Percentiles rank a stretch among this genome's conserved stretches.
Evolutionary conservation across 2,888 invertebrate species (phyloP).

Genomic region (Biston stratarius): DNA sequence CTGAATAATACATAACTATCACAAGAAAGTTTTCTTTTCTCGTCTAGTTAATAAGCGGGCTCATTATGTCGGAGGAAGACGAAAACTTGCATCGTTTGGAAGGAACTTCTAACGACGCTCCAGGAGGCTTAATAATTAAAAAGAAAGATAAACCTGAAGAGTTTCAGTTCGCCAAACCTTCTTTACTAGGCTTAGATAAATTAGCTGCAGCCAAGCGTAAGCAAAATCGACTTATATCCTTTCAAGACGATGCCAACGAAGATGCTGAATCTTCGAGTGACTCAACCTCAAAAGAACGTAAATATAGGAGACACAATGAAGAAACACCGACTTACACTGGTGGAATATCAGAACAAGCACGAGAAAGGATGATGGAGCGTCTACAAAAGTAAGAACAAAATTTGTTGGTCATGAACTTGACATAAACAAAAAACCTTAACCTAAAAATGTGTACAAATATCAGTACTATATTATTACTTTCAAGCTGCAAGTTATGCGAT

Average conservation of each 20-base stretch:
- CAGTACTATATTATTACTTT: background rate
- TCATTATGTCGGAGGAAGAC: slow-evolving; percentile 76
- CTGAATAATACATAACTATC: slow-evolving; percentile 3
- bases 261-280: slow-evolving; percentile 59
- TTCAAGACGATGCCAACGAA: slow-evolving; percentile 79
- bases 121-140: slow-evolving; percentile 91
- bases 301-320: slow-evolving; percentile 92
- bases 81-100: slow-evolving; percentile 90
- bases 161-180: slow-evolving; percentile 92
- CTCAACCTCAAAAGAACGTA: slow-evolving; percentile 76
- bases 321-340: slow-evolving; percentile 98
- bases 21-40: slow-evolving; percentile 12
- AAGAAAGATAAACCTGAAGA: slow-evolving; percentile 85
- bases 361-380: slow-evolving; percentile 90
- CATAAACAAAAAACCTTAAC: background rate
- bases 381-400: slow-evolving; percentile 74
- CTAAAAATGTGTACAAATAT: background rate
- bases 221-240: slow-evolving; percentile 89
- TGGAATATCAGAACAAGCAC: slow-evolving; percentile 93
- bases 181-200: slow-evolving; percentile 93
- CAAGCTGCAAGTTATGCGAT: too few relatives aligned
- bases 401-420: background rate
- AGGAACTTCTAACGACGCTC: slow-evolving; percentile 88
- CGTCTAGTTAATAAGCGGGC: slow-evolving; percentile 8
- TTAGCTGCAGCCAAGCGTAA: slow-evolving; percentile 92